These are phyloP conservation scores for Ammodramus savannarum DNA, from an alignment of 2,113 vertebrate species.

Conservation along the genomic window DNA sequence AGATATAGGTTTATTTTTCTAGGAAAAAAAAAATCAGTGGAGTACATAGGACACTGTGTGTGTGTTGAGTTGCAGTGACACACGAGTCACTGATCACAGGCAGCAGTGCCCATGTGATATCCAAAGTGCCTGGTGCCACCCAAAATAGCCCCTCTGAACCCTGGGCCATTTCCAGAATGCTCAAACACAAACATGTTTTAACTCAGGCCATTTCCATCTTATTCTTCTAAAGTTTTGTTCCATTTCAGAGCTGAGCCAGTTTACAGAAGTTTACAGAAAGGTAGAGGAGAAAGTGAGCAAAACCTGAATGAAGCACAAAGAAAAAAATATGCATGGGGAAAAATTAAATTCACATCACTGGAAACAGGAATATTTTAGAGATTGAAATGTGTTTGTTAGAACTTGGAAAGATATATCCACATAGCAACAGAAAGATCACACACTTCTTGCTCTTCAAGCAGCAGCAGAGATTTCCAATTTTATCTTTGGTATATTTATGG, in stretches of 20 bases:
- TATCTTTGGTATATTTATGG: not conserved
- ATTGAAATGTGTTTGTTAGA: not conserved
- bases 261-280: not conserved
- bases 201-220: not conserved
- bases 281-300: constrained; percentile 20
- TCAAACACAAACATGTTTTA: not conserved
- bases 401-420: not conserved
- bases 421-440: not conserved
- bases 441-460: not conserved
- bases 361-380: constrained; percentile 32
- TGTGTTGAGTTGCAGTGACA: not conserved
- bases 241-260: not conserved
- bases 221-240: not conserved
- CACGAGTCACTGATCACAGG: not conserved
- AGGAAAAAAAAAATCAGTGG: not conserved
- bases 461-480: not conserved
- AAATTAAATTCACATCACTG: constrained; percentile 39
- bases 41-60: not conserved
- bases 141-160: not conserved
- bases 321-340: not conserved
- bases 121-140: not conserved
- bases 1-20: constrained; percentile 44
- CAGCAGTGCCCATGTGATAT: constrained; percentile 20
- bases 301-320: not conserved
- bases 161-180: not conserved